These are phyloP conservation scores for Philonicus albiceps DNA, from an alignment of 2,888 invertebrate species.

Conservation along the genomic window DNA sequence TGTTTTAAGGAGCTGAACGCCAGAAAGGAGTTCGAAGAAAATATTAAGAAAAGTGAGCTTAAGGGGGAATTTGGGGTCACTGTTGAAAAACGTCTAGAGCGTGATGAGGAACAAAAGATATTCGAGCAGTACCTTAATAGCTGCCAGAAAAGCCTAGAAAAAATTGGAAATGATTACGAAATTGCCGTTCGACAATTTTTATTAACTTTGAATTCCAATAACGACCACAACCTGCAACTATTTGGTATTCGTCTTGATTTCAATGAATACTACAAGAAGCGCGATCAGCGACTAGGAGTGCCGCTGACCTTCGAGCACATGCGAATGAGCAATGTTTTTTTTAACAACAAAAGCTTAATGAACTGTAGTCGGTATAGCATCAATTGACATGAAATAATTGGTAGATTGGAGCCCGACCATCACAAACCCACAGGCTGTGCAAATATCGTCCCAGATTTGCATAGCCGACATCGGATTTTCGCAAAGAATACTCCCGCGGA, in stretches of 20 bases:
- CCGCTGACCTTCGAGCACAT: slow-evolving; percentile 72
- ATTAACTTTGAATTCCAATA: slow-evolving; percentile 80
- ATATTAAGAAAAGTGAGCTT: slow-evolving; percentile 54
- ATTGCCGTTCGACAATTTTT: slow-evolving; percentile 88
- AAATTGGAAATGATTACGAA: slow-evolving; percentile 64
- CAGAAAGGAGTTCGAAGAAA: slow-evolving; percentile 52
- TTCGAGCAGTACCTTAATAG: slow-evolving; percentile 57
- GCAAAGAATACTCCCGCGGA: background rate
- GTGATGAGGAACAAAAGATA: slow-evolving; percentile 59
- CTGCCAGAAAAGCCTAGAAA: slow-evolving; percentile 56
- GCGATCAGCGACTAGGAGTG: slow-evolving; percentile 78
- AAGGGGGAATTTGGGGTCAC: slow-evolving; percentile 58
- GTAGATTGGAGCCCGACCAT: background rate
- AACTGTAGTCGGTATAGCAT: slow-evolving; percentile 51
- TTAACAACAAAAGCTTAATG: slow-evolving; percentile 49
- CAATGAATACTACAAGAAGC: slow-evolving; percentile 91
- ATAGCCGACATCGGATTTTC: background rate
- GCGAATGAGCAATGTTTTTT: slow-evolving; percentile 67
- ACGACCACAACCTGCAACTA: slow-evolving; percentile 86
- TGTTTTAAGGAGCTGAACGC: slow-evolving; percentile 58
- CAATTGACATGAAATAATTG: slow-evolving; percentile 50
- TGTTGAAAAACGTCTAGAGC: slow-evolving; percentile 57
- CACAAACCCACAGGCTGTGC: background rate
- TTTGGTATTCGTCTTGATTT: slow-evolving; percentile 93
- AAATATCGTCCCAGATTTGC: background rate